phyloP scores from a whole-genome alignment of 2,888 invertebrate species.

The Dolichomitus sp. region DNA sequence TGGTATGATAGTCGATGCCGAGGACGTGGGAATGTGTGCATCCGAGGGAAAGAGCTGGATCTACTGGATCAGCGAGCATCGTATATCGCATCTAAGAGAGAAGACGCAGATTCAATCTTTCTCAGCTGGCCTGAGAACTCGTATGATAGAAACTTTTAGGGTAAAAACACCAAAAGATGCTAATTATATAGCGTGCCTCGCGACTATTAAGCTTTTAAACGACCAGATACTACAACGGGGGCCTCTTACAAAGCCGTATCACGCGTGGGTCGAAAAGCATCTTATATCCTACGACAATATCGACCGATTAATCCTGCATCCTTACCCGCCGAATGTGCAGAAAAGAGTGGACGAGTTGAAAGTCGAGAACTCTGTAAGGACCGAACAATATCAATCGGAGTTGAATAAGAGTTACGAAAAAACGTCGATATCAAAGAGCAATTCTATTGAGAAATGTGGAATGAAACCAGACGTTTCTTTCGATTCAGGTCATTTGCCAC shows the following conservation, averaged over 20 bases:
- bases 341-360: conserved; percentile 73
- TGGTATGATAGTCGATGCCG: conserved; percentile 78
- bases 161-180: not conserved
- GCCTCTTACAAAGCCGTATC: conserved; percentile 77
- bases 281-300: conserved; percentile 58
- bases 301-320: conserved; percentile 73
- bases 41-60: conserved; percentile 78
- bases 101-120: conserved; percentile 77
- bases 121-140: conserved; percentile 69
- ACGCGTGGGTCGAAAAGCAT: conserved; percentile 77
- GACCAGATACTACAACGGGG: conserved; percentile 43
- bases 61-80: conserved; percentile 80
- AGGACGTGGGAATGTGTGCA: conserved; percentile 77
- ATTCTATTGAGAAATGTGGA: conserved; percentile 2
- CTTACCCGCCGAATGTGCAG: conserved; percentile 77
- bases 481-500: conserved; percentile 72
- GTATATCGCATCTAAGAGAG: conserved; percentile 77
- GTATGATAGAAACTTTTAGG: conserved; percentile 66
- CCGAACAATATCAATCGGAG: conserved; percentile 72
- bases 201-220: conserved; percentile 47
- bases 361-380: conserved; percentile 71
- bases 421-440: conserved; percentile 48
- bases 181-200: conserved; percentile 41
- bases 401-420: conserved; percentile 59
- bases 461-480: not conserved